Percentiles rank a stretch among this genome's conserved stretches.
Conservation (phyloP, 2,888 invertebrate genomes). For the Sipha maydis region DNA sequence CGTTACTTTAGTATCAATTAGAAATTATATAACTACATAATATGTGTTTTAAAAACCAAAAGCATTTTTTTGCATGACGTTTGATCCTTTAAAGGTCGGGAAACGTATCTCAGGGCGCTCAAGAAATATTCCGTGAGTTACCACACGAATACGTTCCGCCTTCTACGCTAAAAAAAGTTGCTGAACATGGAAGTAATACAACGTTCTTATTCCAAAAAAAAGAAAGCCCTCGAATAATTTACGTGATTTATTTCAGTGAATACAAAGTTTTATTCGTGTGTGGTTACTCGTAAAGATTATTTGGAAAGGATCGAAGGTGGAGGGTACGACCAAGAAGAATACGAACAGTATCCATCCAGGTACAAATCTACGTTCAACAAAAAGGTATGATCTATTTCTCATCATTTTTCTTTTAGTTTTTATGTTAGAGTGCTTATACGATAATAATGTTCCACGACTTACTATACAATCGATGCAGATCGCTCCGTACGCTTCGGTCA, state of each 20-base stretch:
- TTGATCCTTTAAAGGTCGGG: slow-evolving; percentile 66
- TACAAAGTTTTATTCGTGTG: slow-evolving; percentile 96
- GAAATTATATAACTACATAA: too few relatives aligned
- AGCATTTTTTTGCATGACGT: not conserved
- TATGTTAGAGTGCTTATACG: too few relatives aligned
- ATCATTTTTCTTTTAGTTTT: too few relatives aligned
- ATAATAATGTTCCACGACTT: too few relatives aligned
- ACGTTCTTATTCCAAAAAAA: too few relatives aligned
- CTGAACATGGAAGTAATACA: slow-evolving; percentile 89
- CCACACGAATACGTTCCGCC: slow-evolving; percentile 98
- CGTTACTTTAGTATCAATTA: slow-evolving; percentile 6
- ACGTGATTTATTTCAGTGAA: slow-evolving; percentile 73
- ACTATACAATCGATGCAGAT: slow-evolving; percentile 71
- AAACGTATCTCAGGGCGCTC: slow-evolving; percentile 76
- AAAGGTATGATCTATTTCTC: slow-evolving; percentile 71
- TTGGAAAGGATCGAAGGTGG: slow-evolving; percentile 92
- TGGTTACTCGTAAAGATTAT: slow-evolving; percentile 93
- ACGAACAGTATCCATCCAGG: slow-evolving; percentile 90
- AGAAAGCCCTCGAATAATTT: not conserved
- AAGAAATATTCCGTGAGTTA: slow-evolving; percentile 94
- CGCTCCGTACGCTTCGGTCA: slow-evolving; percentile 96
- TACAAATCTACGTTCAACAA: slow-evolving; percentile 96
- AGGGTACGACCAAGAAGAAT: slow-evolving; percentile 89
- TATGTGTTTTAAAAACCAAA: not conserved
- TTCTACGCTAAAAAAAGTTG: slow-evolving; percentile 92